Evolutionary conservation across 2,113 vertebrate genomes (phyloP), one percentile per base, ranked within the genome.

Genomic region (Bubalus kerabau): DNA sequence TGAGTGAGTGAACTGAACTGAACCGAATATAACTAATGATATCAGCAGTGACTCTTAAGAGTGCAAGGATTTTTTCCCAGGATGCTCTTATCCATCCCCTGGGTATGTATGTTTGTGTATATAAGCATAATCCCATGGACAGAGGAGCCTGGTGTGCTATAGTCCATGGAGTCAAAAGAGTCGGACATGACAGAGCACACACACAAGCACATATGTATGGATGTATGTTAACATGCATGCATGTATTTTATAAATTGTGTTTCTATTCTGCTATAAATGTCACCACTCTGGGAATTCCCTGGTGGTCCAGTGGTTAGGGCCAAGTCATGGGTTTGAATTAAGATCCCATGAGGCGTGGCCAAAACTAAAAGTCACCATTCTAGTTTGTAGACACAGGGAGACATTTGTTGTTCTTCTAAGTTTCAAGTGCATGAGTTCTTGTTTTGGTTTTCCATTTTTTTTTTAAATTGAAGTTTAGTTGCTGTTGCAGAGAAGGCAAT

Each of bases 351-450:
- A 76, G 6, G 71, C 36, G 13, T 26, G 36, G 71, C 23, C 23
- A 76, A 43, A 76, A 13, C 6, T 24, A 76, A 24, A 46, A 74
- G 36, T 50, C 52, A 48, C 62, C 16, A 17, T 54, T 89, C 15
- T 62, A 24, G 12, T 87, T 46, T 74, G 40, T 48, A 71, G 54
- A 76, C 71, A 52, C 57, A 32, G 23, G 48, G 28, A 89, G 17
- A 48, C 13, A 21, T 67, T 54, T 62, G 10, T 48, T 57, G 15
- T 43, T 16, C 52, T 81, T 8, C 7, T 57, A 52, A 52, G 80
- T 87, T 87, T 90, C 24, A 94, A 57, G 32, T 14, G 46, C 6
- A 19, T 15, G 52, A 6, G 82, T 64, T 96, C 74, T 84, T 95
- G 81, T 50, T 89, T 83, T 36, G 21, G 43, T 60, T 93, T 93